These are phyloP conservation scores for Malaclemys terrapin DNA, from an alignment of 2,113 vertebrate genomes.

Conservation along the genomic window DNA sequence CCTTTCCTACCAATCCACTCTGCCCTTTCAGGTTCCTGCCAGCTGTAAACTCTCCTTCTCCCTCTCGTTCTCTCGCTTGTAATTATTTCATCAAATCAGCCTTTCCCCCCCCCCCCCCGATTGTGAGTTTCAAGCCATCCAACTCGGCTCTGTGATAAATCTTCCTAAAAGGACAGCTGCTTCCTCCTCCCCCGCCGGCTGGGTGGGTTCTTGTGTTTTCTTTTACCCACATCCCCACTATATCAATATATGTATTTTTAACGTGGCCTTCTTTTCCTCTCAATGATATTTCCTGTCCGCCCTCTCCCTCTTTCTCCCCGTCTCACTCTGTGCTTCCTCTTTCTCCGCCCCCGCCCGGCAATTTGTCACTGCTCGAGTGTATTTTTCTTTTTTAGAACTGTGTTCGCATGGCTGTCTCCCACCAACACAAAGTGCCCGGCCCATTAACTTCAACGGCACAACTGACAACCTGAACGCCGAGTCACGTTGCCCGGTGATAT, in stretches of 20 bases:
- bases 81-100: conserved; percentile 59
- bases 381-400: conserved; percentile 56
- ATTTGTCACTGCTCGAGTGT: conserved; percentile 55
- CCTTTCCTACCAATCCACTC: not conserved
- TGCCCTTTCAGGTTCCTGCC: not conserved
- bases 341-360: not conserved
- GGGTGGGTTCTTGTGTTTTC: not conserved
- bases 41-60: conserved; percentile 17
- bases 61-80: not conserved
- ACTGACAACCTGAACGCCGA: conserved; percentile 54
- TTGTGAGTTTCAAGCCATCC: conserved; percentile 12
- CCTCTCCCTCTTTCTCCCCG: conserved; percentile 26
- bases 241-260: not conserved
- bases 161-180: conserved; percentile 22
- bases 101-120: not conserved
- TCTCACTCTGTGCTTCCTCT: not conserved
- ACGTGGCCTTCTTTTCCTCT: conserved; percentile 3
- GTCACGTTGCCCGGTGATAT: conserved; percentile 44
- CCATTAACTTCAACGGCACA: conserved; percentile 59
- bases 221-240: not conserved
- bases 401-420: conserved; percentile 41
- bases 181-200: not conserved
- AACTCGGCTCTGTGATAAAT: not conserved
- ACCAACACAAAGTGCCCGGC: conserved; percentile 36
- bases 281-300: conserved; percentile 41